phyloP scores from a whole-genome alignment of 2,888 invertebrate species.

The Drosophila lutescens region DNA sequence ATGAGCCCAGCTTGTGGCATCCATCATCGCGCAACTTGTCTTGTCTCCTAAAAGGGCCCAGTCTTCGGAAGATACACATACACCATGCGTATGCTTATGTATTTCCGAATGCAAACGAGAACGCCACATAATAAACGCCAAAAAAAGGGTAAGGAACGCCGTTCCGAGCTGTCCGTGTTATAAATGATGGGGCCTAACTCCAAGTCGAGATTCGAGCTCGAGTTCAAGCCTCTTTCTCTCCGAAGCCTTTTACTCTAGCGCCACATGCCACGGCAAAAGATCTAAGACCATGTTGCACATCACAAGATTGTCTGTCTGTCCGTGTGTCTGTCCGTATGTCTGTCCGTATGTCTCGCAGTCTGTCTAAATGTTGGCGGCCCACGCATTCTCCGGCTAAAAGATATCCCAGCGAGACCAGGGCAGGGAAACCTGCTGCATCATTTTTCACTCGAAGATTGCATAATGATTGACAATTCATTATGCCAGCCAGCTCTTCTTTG shows the following conservation, averaged over 20 bases:
- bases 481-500: constrained; percentile 48
- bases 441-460: constrained; percentile 77
- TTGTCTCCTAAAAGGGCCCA: constrained; percentile 54
- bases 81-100: constrained; percentile 27
- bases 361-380: constrained; percentile 69
- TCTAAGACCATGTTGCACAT: constrained; percentile 62
- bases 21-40: constrained; percentile 55
- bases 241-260: constrained; percentile 60
- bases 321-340: not conserved
- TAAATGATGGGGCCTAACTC: constrained; percentile 61
- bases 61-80: constrained; percentile 1
- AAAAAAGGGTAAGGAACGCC: constrained; percentile 29
- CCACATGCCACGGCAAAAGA: constrained; percentile 77
- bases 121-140: constrained; percentile 34
- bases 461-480: constrained; percentile 80
- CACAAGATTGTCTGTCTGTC: constrained; percentile 26
- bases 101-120: constrained; percentile 50
- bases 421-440: constrained; percentile 72
- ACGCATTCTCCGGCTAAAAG: constrained; percentile 54
- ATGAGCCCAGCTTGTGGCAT: constrained; percentile 56
- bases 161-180: constrained; percentile 52
- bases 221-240: constrained; percentile 36
- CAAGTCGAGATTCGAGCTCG: constrained; percentile 25
- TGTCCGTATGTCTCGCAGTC: constrained; percentile 33
- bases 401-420: constrained; percentile 21